These are phyloP conservation scores for Drosophila cognata DNA, from an alignment of 2,888 invertebrate species.

Conservation along the genomic window DNA sequence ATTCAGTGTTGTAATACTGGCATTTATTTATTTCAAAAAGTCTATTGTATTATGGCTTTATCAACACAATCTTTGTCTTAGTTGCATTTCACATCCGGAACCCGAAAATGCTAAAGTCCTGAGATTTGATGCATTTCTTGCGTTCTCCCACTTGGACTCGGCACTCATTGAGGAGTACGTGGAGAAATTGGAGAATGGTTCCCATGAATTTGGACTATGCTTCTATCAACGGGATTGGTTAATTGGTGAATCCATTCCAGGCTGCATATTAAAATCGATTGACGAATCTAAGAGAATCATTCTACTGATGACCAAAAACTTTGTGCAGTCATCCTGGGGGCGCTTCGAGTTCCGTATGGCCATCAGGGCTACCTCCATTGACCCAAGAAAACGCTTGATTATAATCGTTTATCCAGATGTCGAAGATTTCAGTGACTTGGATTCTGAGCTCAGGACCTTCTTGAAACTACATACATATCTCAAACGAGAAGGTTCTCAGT, in stretches of 20 bases:
- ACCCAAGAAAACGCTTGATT: slow-evolving; percentile 39
- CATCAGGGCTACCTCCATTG: slow-evolving; percentile 32
- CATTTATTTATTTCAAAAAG: too few species aligned
- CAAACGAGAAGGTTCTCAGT: slow-evolving; percentile 29
- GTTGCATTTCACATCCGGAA: slow-evolving; percentile 10
- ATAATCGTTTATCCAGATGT: slow-evolving; percentile 45
- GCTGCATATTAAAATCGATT: slow-evolving; percentile 34
- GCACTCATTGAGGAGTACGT: too few species aligned
- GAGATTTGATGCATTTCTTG: not conserved
- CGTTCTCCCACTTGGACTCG: too few species aligned
- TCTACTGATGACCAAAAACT: slow-evolving; percentile 35
- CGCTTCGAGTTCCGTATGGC: slow-evolving; percentile 40
- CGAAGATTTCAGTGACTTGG: slow-evolving; percentile 18
- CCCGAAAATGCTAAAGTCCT: not conserved
- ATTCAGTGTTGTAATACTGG: too few species aligned
- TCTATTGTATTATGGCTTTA: slow-evolving; percentile 28
- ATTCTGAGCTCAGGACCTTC: slow-evolving; percentile 35
- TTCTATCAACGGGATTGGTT: slow-evolving; percentile 47
- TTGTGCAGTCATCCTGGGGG: too few species aligned
- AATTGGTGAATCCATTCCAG: slow-evolving; percentile 37
- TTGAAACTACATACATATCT: slow-evolving; percentile 49
- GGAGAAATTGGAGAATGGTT: too few species aligned
- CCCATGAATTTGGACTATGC: slow-evolving; percentile 5
- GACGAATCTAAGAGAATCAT: slow-evolving; percentile 35
- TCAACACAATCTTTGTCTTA: slow-evolving; percentile 27